Percentiles rank a stretch among this genome's conserved stretches.
These are phyloP conservation scores for Eulemur albifrons DNA, from an alignment of 2,797 vertebrate species.

Conservation along the genomic window DNA sequence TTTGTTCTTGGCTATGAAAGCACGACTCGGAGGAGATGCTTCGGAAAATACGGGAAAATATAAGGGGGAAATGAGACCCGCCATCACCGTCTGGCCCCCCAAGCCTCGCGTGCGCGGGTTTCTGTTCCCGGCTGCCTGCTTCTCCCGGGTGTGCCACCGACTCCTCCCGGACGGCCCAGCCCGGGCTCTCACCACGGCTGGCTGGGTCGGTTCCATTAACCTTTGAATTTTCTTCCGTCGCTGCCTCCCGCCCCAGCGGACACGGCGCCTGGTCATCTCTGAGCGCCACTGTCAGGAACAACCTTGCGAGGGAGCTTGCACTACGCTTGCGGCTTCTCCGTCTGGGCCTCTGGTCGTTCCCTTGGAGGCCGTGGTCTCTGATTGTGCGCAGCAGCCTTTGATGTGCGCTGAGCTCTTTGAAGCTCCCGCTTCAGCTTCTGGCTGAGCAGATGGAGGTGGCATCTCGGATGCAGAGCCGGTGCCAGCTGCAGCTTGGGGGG, in stretches of 20 bases:
- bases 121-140: background rate
- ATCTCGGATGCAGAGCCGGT: background rate
- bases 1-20: background rate
- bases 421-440: background rate
- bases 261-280: accelerated
- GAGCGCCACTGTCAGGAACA: accelerated
- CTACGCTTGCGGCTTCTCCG: accelerated
- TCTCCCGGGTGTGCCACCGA: background rate
- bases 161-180: background rate
- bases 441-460: background rate
- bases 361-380: background rate
- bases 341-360: background rate
- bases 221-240: background rate
- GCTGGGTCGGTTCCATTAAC: no score
- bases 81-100: background rate
- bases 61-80: no score
- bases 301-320: background rate
- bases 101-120: background rate
- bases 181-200: background rate
- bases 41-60: background rate
- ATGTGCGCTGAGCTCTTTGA: background rate
- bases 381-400: background rate
- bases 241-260: accelerated
- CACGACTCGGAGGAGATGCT: background rate
- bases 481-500: accelerated